phyloP scores from a whole-genome alignment of 2,113 vertebrate genomes.

The Vulpes ferrilata region DNA sequence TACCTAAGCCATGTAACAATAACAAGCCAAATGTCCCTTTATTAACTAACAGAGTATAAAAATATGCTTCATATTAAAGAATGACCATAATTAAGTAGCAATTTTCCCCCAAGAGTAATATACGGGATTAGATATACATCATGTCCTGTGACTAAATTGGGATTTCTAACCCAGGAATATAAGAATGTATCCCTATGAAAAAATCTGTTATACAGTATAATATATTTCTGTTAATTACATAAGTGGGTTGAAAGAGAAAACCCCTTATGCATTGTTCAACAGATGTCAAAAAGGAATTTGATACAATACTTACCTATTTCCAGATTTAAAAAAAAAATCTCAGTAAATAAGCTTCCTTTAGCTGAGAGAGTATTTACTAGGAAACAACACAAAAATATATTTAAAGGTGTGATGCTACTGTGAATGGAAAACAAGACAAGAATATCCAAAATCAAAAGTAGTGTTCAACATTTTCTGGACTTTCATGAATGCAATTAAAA shows the following conservation, averaged over 20 bases:
- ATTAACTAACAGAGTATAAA: background rate
- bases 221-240: slow-evolving; percentile 1
- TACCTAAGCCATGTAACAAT: background rate
- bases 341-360: background rate
- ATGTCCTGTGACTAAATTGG: background rate
- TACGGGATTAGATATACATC: background rate
- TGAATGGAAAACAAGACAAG: background rate
- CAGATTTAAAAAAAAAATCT: background rate
- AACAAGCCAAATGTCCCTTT: background rate
- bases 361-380: background rate
- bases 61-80: background rate
- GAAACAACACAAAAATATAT: slow-evolving; percentile 6
- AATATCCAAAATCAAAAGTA: background rate
- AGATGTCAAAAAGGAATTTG: slow-evolving; percentile 13
- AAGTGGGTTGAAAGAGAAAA: slow-evolving; percentile 50
- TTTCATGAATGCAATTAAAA: background rate
- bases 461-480: background rate
- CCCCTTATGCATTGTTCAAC: background rate
- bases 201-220: background rate
- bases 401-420: background rate
- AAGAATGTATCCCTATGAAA: background rate
- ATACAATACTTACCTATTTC: slow-evolving; percentile 31
- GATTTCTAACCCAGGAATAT: background rate
- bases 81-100: background rate
- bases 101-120: background rate